Evolutionary conservation across 1,140 invertebrate genomes (phyloP).

Genomic region (Microplitis demolitor): DNA sequence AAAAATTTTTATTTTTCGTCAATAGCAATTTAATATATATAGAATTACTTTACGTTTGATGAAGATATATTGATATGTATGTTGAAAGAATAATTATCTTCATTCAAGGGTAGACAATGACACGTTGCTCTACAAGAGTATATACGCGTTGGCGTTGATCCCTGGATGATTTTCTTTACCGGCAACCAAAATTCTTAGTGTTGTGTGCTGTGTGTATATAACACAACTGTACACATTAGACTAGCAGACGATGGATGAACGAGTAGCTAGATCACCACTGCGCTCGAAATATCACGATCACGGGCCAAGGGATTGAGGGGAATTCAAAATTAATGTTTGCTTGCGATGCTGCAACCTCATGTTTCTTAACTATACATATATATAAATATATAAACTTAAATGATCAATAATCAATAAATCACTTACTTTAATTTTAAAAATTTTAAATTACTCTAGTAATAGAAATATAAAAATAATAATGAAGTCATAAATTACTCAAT

Average conservation of each 20-base stretch:
- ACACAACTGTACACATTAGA: background rate
- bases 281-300: slow-evolving; percentile 47
- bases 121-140: slow-evolving; percentile 11
- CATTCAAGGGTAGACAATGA: slow-evolving; percentile 33
- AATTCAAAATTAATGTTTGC: background rate
- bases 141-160: slow-evolving; percentile 13
- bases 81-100: background rate
- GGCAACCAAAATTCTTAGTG: background rate
- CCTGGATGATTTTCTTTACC: background rate
- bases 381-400: background rate
- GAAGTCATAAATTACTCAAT: background rate
- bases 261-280: slow-evolving; percentile 3
- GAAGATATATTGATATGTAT: background rate
- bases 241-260: background rate
- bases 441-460: background rate
- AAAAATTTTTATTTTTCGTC: too few species aligned
- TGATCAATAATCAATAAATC: background rate
- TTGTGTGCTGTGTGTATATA: too few species aligned
- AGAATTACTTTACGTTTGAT: background rate
- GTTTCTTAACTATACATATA: background rate
- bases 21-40: too few species aligned
- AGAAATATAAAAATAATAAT: background rate
- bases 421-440: background rate
- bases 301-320: slow-evolving; percentile 12
- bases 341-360: slow-evolving; percentile 35